Evolutionary conservation across 2,888 invertebrate genomes (phyloP), one percentile per base, ranked within the genome.

Genomic region (Drosophila quinaria): DNA sequence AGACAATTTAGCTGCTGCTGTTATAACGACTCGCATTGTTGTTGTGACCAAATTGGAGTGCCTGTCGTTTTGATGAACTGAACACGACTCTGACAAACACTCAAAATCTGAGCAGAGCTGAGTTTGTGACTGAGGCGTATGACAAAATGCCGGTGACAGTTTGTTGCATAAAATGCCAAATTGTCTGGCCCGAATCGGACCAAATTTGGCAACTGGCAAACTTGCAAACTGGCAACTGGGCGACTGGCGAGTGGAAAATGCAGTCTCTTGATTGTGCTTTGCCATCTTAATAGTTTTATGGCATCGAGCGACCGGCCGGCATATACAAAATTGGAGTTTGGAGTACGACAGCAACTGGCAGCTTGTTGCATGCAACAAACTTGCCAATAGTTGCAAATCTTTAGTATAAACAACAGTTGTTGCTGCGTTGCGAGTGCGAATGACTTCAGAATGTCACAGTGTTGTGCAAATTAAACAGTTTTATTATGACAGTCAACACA

Each of bases 121-220:
- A 10, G 29, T 13, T 55, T 19, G 13, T 4, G 15, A 13, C 35
- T 37, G 44, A 35, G 56, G 13, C 85, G 74, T 79, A 77, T 80
- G 83, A 82, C 80, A 76, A 79, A 79, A 78, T 63, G 63, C 67
- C 63, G 61, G 41, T 63, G 82, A 63, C 67, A 60, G 54, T 54
- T 59, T 47, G 78, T 83, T 77, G 87, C 87, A 85, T 74, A 76
- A 82, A 89, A 89, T 83, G 88, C 90, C 88, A 85, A 90, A 89
- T 80, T 78, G 90, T 89, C 88, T 89, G 79, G 72, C 65, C 51
- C 61, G 80, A 70, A 86, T 64, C 72, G 82, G 64, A 44, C 88
- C 90, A 89, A 89, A 83, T 90, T 87, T 81, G 90, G 87, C 62
- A 19, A 46, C 19, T 19, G n/a, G n/a, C 19, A 10, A 19, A 46